Evolutionary conservation across 1,140 invertebrate species (phyloP), one percentile per base, ranked within the genome.

Genomic region (Bursaphelenchus mucronatus): DNA sequence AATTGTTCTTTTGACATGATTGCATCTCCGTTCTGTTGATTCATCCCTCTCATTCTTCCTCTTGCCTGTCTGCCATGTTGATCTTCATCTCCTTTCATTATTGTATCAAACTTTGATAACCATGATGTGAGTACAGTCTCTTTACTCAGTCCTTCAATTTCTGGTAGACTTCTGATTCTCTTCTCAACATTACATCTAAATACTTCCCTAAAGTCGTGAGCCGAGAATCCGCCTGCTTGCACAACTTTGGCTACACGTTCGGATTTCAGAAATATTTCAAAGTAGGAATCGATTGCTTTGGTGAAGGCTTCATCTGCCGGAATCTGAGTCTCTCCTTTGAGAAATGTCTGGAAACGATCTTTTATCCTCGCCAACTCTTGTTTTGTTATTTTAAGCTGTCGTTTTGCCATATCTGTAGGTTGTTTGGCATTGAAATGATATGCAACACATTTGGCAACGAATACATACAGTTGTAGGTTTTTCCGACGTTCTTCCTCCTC

Each of bases 391-490:
- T 97, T 97, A 55, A 88, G 88, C 78, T 92, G 90, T 61, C 92
- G 84, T 77, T 89, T 86, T 13, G 90, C 92, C 92, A 97, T 92
- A 82, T 98, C 94, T 17, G 91, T 95, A 0, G 94, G 92, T 83
- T 98, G 94, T 84, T 98, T 98, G 6, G 93, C 92, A 84, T 98
- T 98, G 84, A 99, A 99, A 8, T 94, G 94, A 86, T 98, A 98
- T 3, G 95, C 92, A 79, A 97, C 89, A 84, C 94, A 97, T 82
- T 95, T 86, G 69, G 93, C 93, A 71, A 98, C 91, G 83, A 98
- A 98, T 61, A 99, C 94, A 83, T 99, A 99, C 21, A 98, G 84
- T 82, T 98, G 95, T 49, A 99, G 88, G 57, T 90, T 87, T 52
- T 88, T 86, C 83, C 95, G 94, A 61, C 92, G 86, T 77, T 94